Percentiles rank a stretch among this genome's conserved stretches.
These are phyloP conservation scores for Naja naja DNA, from an alignment of 2,113 vertebrate species.

Conservation along the genomic window DNA sequence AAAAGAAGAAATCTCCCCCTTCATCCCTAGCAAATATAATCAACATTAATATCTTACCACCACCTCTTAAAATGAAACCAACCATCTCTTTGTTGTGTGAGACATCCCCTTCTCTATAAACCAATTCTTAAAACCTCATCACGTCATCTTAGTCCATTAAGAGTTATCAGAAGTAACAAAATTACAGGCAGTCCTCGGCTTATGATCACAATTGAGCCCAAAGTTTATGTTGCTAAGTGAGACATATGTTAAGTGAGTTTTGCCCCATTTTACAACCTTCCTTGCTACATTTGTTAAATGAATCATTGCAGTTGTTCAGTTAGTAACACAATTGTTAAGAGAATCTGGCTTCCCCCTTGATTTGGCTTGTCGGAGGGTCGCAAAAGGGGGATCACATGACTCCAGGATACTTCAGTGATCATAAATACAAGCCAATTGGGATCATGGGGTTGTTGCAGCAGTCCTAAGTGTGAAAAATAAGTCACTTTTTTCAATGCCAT, in stretches of 20 bases:
- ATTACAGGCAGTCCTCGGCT: background rate
- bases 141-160: background rate
- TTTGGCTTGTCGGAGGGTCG: background rate
- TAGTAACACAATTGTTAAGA: background rate
- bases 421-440: too few species aligned
- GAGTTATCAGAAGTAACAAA: background rate
- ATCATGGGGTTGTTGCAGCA: too few species aligned
- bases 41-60: background rate
- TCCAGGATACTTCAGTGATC: too few species aligned
- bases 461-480: too few species aligned
- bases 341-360: background rate
- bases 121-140: background rate
- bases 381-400: background rate
- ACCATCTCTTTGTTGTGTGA: background rate
- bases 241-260: background rate
- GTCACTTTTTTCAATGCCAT: background rate
- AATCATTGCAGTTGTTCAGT: background rate
- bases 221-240: background rate
- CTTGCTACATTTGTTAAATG: background rate
- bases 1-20: background rate
- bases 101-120: background rate
- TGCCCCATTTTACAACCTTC: background rate
- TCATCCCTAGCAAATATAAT: background rate
- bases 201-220: background rate
- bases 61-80: background rate